These are phyloP conservation scores for Drosophila ficusphila DNA, from an alignment of 1,140 invertebrate genomes.

Conservation along the genomic window DNA sequence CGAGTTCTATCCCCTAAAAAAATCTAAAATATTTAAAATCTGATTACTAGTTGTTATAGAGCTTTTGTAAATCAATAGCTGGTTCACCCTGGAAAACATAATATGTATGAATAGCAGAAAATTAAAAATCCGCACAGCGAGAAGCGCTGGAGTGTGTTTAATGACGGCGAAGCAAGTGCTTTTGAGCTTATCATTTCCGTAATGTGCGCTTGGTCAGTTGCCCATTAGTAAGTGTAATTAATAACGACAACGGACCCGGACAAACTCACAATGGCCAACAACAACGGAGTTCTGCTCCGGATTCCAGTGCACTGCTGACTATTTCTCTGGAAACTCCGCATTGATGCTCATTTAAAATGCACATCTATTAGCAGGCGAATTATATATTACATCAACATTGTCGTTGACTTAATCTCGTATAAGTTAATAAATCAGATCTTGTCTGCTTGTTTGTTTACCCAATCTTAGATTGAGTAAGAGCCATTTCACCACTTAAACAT, in stretches of 20 bases:
- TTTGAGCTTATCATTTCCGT: slow-evolving; percentile 66
- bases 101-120: slow-evolving; percentile 26
- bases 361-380: slow-evolving; percentile 26
- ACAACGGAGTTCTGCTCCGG: slow-evolving; percentile 2
- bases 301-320: not conserved
- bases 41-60: no score
- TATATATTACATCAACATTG: slow-evolving; percentile 39
- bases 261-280: slow-evolving; percentile 4
- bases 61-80: no score
- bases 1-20: no score
- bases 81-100: slow-evolving; percentile 18
- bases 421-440: slow-evolving; percentile 36
- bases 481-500: slow-evolving; percentile 1
- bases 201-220: slow-evolving; percentile 31
- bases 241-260: slow-evolving; percentile 35
- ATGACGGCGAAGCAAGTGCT: slow-evolving; percentile 34
- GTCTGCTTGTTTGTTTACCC: slow-evolving; percentile 23
- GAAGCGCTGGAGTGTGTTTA: slow-evolving; percentile 44
- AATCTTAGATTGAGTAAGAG: slow-evolving; percentile 27
- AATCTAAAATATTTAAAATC: no score
- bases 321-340: not conserved
- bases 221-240: slow-evolving; percentile 67
- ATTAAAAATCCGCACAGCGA: slow-evolving; percentile 31
- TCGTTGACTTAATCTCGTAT: slow-evolving; percentile 39
- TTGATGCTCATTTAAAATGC: slow-evolving; percentile 25